Evolutionary conservation across 2,888 invertebrate genomes (phyloP).

Genomic region (Agrochola macilenta): DNA sequence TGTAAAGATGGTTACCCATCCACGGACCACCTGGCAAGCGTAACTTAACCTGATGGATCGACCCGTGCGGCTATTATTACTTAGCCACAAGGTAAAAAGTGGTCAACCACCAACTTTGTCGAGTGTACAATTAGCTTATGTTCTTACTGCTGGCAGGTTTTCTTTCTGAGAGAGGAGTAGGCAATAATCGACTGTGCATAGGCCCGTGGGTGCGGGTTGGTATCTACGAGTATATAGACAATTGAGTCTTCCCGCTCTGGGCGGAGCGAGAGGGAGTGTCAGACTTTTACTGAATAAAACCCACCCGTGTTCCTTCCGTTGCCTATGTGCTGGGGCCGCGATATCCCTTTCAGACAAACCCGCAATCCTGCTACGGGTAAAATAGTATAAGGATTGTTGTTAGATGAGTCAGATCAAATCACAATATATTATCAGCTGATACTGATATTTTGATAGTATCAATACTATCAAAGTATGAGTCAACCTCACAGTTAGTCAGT

Average conservation of each 20-base stretch:
- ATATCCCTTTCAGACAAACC: no score
- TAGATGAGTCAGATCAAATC: conserved; percentile 19
- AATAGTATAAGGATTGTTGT: background rate
- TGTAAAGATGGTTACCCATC: no score
- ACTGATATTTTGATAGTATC: conserved; percentile 21
- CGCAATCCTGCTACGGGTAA: background rate
- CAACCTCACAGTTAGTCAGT: background rate
- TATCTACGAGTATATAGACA: no score
- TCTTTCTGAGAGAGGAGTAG: background rate
- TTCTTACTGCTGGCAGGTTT: background rate
- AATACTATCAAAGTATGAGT: conserved; percentile 17
- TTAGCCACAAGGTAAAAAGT: background rate
- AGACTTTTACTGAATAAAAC: no score
- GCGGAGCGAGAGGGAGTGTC: no score
- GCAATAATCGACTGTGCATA: background rate
- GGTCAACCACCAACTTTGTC: background rate
- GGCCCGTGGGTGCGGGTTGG: background rate
- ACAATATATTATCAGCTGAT: conserved; percentile 16
- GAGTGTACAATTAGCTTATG: background rate
- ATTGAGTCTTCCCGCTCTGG: no score
- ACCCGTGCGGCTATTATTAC: no score
- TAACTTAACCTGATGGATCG: no score
- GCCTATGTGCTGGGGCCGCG: no score
- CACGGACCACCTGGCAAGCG: no score
- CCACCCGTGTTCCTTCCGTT: no score